Evolutionary conservation across 2,888 invertebrate genomes (phyloP).

Genomic region (Drosophila fungiperda): DNA sequence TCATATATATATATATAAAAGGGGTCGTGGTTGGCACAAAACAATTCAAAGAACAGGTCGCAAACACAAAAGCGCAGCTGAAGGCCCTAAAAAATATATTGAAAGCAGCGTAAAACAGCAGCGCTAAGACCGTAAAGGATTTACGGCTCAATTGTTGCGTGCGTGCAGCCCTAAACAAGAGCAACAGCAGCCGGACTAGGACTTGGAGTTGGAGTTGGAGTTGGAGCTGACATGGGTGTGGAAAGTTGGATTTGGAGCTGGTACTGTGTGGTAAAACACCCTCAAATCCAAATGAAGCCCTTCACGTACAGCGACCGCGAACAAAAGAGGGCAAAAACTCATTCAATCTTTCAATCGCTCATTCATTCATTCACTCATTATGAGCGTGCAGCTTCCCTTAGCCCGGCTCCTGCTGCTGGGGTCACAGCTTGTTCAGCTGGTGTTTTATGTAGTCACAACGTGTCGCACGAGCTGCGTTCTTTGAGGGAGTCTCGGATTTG

Average conservation of each 20-base stretch:
- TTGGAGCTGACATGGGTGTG: slow-evolving; percentile 17
- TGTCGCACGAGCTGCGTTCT: slow-evolving; percentile 41
- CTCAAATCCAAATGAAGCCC: slow-evolving; percentile 60
- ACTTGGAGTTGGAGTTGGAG: slow-evolving; percentile 1
- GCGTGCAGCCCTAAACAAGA: slow-evolving; percentile 57
- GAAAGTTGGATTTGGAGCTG: slow-evolving; percentile 3
- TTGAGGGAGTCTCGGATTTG: slow-evolving; percentile 60
- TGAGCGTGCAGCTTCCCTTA: slow-evolving; percentile 40
- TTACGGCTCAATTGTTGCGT: slow-evolving; percentile 83
- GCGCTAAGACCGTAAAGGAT: slow-evolving; percentile 83
- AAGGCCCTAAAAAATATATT: slow-evolving; percentile 36
- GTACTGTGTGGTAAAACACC: slow-evolving; percentile 47
- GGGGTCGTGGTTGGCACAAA: slow-evolving; percentile 4
- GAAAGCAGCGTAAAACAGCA: slow-evolving; percentile 68
- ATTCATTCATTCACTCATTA: slow-evolving; percentile 43
- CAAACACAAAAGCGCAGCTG: slow-evolving; percentile 68
- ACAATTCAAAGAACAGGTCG: slow-evolving; percentile 42
- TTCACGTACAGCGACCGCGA: slow-evolving; percentile 52
- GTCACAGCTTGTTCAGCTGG: slow-evolving; percentile 68
- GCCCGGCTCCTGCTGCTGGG: slow-evolving; percentile 21
- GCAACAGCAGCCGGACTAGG: slow-evolving; percentile 1
- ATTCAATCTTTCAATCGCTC: slow-evolving; percentile 34
- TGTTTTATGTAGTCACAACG: slow-evolving; percentile 74
- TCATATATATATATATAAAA: background rate
- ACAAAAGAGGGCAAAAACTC: slow-evolving; percentile 57